Base-by-base conservation (phyloP, 2,113 vertebrate species). In the Actenoides hombroni region DNA sequence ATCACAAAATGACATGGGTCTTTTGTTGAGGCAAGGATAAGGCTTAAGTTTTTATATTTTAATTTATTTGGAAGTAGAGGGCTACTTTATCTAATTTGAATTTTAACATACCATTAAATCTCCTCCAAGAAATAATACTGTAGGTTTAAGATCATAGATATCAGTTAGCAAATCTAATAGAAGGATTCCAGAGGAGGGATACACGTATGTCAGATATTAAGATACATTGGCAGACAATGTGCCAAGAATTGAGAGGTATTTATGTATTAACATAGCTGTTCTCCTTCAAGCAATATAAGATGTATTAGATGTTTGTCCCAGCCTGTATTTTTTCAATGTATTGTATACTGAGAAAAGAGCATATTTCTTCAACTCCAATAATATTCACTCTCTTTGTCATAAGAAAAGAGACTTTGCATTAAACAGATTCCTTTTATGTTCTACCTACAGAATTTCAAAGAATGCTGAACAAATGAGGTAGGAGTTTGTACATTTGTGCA, bases 401-500 rank as follows among this genome's bases (percentile, higher is more conserved):
- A 82, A 92, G 40, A 94, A 76, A 94, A 21, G 39, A 95, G 86
- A 85, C 74, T 93, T 95, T 79, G 64, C 79, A 92, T 86, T 83
- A 86, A 94, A 87, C 59, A 86, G 76, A 63, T 94, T 57, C 60
- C 83, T 91, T 96, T 96, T 93, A 94, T 95, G 88, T 94, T 90
- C 92, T 92, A 86, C 78, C 74, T 93, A 88, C 88, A 93, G 92
- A 83, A 87, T 94, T 96, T 96, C 90, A 95, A 95, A 96, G 94
- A 96, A 49, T 78, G 28, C 70, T 6, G 33, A 92, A 85, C 91
- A 93, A 93, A 92, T 88, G 86, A 91, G 87, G 83, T 95, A 87
- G 95, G 60, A 94, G 70, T 92, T 95, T 92, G 83, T 90, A 78
- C 83, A 90, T 95, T 80, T 93, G 83, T 93, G 80, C 94, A 94